These are phyloP conservation scores for Python bivittatus DNA, from an alignment of 2,113 vertebrate genomes.

Conservation along the genomic window DNA sequence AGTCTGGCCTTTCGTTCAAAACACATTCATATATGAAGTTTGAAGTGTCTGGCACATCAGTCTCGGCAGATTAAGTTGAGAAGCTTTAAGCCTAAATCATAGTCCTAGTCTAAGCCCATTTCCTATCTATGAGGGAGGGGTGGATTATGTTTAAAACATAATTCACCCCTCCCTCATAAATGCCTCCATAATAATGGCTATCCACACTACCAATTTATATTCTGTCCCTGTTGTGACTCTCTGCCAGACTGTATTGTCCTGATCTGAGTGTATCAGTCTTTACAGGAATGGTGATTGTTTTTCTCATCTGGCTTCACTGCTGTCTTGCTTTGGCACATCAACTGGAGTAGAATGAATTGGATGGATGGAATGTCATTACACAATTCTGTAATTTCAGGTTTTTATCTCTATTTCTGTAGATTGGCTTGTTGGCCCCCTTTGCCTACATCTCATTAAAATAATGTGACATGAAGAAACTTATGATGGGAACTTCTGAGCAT, in stretches of 20 bases:
- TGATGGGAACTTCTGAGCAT: background rate
- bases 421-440: background rate
- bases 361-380: background rate
- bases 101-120: background rate
- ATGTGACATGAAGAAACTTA: background rate
- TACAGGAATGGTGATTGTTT: background rate
- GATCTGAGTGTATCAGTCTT: background rate
- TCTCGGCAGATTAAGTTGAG: background rate
- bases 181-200: background rate
- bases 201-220: background rate
- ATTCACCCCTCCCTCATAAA: background rate
- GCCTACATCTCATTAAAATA: background rate
- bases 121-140: too few relatives aligned
- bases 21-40: background rate
- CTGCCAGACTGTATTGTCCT: background rate
- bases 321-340: background rate
- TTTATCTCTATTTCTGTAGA: background rate
- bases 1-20: background rate
- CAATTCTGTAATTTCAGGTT: background rate
- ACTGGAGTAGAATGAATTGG: background rate
- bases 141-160: background rate
- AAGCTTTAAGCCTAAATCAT: background rate
- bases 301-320: background rate
- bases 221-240: background rate
- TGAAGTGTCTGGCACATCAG: background rate